Evolutionary conservation across 53 echinoderm and acorn worm genomes (phyloP).

Genomic region (Temnopleurus reevesii): DNA sequence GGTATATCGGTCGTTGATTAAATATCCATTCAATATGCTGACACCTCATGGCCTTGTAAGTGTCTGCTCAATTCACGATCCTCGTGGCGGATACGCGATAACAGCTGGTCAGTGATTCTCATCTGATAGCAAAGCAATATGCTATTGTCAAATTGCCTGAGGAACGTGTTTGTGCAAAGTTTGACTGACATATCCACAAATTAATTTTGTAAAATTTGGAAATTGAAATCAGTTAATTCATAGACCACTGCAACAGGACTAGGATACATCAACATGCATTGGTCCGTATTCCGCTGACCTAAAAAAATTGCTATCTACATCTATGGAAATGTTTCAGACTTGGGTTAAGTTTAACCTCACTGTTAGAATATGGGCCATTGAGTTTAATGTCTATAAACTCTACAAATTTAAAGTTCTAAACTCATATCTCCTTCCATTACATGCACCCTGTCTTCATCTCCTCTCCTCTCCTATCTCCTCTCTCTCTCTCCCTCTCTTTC

Average conservation of each 20-base stretch:
- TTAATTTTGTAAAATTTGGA: no score
- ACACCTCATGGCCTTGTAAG: constrained; percentile 7
- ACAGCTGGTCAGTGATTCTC: neutral
- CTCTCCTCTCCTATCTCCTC: neutral
- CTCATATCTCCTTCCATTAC: no score
- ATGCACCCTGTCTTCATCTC: neutral
- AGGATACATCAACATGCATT: no score
- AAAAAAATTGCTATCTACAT: no score
- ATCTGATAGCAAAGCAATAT: neutral
- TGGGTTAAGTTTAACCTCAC: no score
- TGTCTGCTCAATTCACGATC: neutral
- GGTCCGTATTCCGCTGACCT: no score
- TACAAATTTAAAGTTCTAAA: no score
- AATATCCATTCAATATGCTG: constrained; percentile 1
- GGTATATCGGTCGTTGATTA: constrained; percentile 18
- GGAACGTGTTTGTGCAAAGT: neutral
- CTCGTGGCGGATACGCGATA: neutral
- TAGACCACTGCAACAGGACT: no score
- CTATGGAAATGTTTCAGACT: no score
- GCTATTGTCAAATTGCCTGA: neutral
- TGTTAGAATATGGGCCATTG: no score
- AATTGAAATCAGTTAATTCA: no score
- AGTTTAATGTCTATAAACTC: no score
- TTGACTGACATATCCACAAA: neutral
- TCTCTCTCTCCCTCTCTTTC: neutral